These are phyloP conservation scores for Danio jaintianensis DNA, from an alignment of 2,797 vertebrate species.

Conservation along the genomic window DNA sequence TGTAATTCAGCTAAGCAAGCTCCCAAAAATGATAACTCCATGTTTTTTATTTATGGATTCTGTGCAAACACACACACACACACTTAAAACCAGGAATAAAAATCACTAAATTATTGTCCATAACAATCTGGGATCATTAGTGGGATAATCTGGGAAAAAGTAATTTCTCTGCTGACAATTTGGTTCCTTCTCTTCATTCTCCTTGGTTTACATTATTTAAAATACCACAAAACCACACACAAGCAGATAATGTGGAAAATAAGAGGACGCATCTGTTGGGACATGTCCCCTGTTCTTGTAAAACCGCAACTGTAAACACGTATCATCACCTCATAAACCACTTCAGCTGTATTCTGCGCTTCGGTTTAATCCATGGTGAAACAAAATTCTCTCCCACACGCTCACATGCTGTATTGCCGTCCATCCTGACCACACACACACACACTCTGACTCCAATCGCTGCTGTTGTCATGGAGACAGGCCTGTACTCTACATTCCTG, in stretches of 20 bases:
- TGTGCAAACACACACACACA: no score
- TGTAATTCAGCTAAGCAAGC: no score
- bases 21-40: no score
- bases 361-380: not conserved
- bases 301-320: slow-evolving; percentile 2
- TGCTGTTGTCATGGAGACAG: slow-evolving; percentile 49
- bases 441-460: slow-evolving; percentile 9
- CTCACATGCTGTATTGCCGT: not conserved
- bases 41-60: no score
- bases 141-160: no score
- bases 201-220: slow-evolving; percentile 4
- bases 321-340: not conserved
- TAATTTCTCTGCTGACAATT: no score
- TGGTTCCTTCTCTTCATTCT: not conserved
- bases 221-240: not conserved
- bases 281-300: slow-evolving; percentile 1
- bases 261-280: not conserved
- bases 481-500: slow-evolving; percentile 31
- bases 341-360: slow-evolving; percentile 3
- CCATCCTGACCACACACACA: slow-evolving; percentile 26
- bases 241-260: not conserved
- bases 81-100: not conserved
- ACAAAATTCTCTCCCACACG: not conserved
- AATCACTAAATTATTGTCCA: no score
- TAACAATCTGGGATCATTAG: no score